These are phyloP conservation scores for Cyphomyrus plagiostoma DNA, from an alignment of 2,113 vertebrate genomes.

Conservation along the genomic window DNA sequence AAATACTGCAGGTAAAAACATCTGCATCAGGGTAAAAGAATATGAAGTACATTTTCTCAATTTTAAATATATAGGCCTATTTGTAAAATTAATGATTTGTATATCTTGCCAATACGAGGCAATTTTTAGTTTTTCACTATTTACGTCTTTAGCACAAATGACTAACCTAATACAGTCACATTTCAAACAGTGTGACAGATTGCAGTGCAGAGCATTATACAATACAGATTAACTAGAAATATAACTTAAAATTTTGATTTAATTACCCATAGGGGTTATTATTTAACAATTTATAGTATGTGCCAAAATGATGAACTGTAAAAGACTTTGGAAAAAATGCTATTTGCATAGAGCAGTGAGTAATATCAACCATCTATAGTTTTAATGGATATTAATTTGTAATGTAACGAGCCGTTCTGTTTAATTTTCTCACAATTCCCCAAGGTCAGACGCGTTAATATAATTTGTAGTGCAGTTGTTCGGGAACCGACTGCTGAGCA, in stretches of 20 bases:
- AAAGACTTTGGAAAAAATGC: background rate
- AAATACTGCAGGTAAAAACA: background rate
- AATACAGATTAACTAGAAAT: background rate
- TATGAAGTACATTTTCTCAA: background rate
- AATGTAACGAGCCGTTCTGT: background rate
- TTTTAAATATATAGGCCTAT: background rate
- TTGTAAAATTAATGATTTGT: background rate
- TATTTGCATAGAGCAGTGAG: background rate
- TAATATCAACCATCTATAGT: background rate
- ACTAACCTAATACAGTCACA: background rate
- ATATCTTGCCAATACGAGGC: background rate
- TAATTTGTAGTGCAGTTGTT: constrained; percentile 16
- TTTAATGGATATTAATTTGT: background rate
- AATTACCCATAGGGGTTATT: constrained; percentile 1
- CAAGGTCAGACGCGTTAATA: background rate
- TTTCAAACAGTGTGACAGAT: background rate
- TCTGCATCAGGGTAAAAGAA: background rate
- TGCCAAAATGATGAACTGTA: background rate
- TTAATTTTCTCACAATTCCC: background rate
- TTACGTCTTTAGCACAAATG: background rate
- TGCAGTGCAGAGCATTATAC: background rate
- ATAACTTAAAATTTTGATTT: background rate
- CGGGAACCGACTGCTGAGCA: background rate
- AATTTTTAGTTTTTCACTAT: background rate
- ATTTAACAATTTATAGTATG: background rate